phyloP scores from a whole-genome alignment of 2,888 invertebrate species.

The Spisula subtruncata region DNA sequence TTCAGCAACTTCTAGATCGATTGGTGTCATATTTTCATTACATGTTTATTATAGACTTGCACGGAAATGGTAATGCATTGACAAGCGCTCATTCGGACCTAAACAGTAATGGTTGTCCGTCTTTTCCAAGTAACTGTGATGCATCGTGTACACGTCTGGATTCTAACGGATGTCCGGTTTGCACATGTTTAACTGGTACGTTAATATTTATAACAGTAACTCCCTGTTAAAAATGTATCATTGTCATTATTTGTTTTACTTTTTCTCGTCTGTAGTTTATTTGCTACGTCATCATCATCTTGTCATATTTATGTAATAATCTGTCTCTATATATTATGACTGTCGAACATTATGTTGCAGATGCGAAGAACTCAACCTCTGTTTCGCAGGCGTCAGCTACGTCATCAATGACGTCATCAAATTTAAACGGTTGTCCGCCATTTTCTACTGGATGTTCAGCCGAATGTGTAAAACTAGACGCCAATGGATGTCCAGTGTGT shows the following conservation, averaged over 20 bases:
- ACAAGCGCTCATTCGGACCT: conserved; percentile 37
- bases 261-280: too few species aligned
- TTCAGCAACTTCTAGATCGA: too few species aligned
- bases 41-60: neutral
- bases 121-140: conserved; percentile 55
- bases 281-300: too few species aligned
- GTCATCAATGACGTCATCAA: conserved; percentile 16
- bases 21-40: neutral
- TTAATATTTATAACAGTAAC: too few species aligned
- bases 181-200: conserved; percentile 40
- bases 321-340: too few species aligned
- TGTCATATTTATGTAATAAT: too few species aligned
- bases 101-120: conserved; percentile 60
- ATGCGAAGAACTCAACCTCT: too few species aligned
- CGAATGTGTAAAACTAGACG: conserved; percentile 48
- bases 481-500: conserved; percentile 45
- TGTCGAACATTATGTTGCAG: too few species aligned
- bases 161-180: conserved; percentile 52
- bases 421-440: conserved; percentile 57
- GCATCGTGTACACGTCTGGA: conserved; percentile 51
- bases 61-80: neutral
- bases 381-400: too few species aligned
- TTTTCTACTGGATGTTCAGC: conserved; percentile 49
- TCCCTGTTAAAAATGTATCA: too few species aligned
- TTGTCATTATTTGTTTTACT: too few species aligned